Conservation (phyloP, 1,140 invertebrate species). For the Venturia canescens region DNA sequence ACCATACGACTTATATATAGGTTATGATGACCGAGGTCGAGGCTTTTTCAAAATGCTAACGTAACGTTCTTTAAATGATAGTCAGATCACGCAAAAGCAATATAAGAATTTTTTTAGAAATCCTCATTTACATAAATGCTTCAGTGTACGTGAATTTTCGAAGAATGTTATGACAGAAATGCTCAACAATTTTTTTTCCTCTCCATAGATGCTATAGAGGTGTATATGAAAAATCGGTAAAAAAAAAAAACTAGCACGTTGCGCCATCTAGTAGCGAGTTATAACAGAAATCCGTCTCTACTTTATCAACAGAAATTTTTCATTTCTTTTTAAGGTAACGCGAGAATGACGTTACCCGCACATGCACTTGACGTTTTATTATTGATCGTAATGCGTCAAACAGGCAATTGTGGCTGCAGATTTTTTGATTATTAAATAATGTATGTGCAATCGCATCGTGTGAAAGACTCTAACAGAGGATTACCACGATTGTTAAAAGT, state of each 20-base stretch:
- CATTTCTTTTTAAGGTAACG: neutral
- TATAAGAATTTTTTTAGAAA: neutral
- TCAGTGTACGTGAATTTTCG: neutral
- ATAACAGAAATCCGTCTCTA: neutral
- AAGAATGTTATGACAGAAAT: too few species aligned
- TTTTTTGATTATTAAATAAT: constrained; percentile 21
- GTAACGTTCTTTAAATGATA: neutral
- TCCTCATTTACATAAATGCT: neutral
- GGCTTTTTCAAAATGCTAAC: neutral
- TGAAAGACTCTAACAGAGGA: neutral
- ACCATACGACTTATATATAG: neutral
- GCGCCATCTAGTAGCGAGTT: too few species aligned
- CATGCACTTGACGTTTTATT: neutral
- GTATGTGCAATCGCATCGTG: neutral
- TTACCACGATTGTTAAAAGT: neutral
- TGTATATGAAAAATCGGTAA: too few species aligned
- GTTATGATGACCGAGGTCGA: neutral
- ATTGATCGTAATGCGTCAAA: constrained; percentile 32
- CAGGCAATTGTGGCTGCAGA: constrained; percentile 11
- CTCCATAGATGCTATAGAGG: too few species aligned
- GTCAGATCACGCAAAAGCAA: neutral
- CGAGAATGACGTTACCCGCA: neutral
- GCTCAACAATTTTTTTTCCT: too few species aligned
- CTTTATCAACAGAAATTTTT: neutral
- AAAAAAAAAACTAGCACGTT: too few species aligned